Evolutionary conservation across 2,113 vertebrate species (phyloP).

Genomic region (Callospermophilus lateralis): DNA sequence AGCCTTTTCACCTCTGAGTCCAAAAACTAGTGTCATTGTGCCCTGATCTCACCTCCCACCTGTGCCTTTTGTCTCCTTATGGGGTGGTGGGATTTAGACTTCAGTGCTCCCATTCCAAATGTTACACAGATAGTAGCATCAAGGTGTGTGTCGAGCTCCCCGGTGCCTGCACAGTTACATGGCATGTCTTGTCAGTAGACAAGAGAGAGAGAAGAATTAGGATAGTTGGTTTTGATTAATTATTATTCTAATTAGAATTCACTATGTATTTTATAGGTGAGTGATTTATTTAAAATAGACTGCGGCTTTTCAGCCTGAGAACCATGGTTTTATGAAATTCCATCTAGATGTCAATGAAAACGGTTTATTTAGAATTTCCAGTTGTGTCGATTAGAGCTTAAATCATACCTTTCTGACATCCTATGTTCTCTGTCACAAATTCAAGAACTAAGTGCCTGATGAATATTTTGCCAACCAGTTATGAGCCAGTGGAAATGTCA

Average conservation of each 20-base stretch:
- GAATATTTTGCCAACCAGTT: not conserved
- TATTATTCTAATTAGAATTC: not conserved
- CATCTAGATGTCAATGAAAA: not conserved
- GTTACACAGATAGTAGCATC: not conserved
- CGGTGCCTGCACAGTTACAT: not conserved
- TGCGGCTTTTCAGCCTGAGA: not conserved
- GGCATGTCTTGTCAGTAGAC: not conserved
- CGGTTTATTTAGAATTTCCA: not conserved
- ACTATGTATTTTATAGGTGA: not conserved
- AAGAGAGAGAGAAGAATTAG: not conserved
- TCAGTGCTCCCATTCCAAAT: not conserved
- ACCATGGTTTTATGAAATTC: not conserved
- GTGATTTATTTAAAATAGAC: not conserved
- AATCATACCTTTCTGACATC: not conserved
- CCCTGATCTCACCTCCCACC: not conserved
- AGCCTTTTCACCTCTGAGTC: not conserved
- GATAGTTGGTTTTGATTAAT: not conserved
- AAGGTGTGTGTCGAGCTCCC: not conserved
- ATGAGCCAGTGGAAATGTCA: not conserved
- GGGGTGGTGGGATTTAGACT: not conserved
- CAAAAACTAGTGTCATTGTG: not conserved
- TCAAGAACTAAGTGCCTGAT: constrained; percentile 2
- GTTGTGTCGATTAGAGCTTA: not conserved
- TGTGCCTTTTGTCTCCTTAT: not conserved
- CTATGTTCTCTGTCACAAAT: not conserved